Percentiles rank a stretch among this genome's conserved stretches.
Evolutionary conservation across 2,113 vertebrate species (phyloP).

Genomic region (Neoarius graeffei): DNA sequence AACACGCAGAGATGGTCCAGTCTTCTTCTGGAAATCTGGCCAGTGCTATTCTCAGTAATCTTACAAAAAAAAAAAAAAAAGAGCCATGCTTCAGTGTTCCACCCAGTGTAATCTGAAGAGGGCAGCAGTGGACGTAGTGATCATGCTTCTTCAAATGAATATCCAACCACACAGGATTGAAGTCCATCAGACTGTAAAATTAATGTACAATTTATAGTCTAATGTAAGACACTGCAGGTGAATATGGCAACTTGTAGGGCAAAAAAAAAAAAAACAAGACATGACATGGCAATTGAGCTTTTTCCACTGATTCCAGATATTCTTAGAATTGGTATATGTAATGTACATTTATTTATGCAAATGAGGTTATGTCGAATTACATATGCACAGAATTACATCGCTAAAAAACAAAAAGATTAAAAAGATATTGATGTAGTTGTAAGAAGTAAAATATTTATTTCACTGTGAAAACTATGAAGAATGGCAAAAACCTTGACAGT

Average conservation of each 20-base stretch:
- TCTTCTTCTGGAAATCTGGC: not conserved
- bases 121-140: conserved; percentile 6
- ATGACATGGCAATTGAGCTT: not conserved
- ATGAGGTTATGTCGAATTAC: not conserved
- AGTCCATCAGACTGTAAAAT: not conserved
- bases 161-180: not conserved
- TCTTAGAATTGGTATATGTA: not conserved
- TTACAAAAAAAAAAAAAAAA: not conserved
- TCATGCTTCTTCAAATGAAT: not conserved
- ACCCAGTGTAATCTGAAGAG: conserved; percentile 3
- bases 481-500: not conserved
- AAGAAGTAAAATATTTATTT: not conserved
- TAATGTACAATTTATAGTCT: not conserved
- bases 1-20: not conserved
- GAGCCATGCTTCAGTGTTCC: not conserved
- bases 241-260: not conserved
- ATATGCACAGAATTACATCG: not conserved
- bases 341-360: not conserved
- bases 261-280: not conserved
- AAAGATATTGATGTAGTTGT: not conserved
- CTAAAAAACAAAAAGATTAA: not conserved
- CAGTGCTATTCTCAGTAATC: not conserved
- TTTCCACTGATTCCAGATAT: not conserved
- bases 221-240: not conserved
- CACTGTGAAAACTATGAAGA: not conserved